Evolutionary conservation across 2,113 vertebrate species (phyloP), one percentile per base, ranked within the genome.

Genomic region (Natator depressus): DNA sequence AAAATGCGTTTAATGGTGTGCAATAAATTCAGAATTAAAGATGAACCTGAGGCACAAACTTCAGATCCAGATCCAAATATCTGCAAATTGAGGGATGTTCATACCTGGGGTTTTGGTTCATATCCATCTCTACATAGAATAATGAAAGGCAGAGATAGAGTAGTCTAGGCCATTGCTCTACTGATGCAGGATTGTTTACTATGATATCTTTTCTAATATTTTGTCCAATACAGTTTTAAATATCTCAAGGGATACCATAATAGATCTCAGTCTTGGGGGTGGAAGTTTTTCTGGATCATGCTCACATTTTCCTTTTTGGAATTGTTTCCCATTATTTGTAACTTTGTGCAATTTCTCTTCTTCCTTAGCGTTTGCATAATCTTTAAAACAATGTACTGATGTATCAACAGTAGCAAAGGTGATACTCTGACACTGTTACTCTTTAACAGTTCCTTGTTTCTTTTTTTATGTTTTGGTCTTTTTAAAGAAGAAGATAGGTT

Each of bases 381-480:
- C 88, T 82, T 57, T 11, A 1, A 59, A 47, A 54, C 51, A 11
- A 83, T 35, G 10, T 2, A 69, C 2, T 0, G 54, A 38, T 49
- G 50, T 69, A 24, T 65, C 53, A 29, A 42, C 0, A 1, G 54
- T 84, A 87, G 80, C 83, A 75, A 47, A 54, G 81, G 65, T 62
- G 78, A 53, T 69, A 82, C 46, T 51, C 17, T 1, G 88, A 22
- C 62, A 47, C 79, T 42, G 13, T 78, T 65, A 9, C 7, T 84
- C 38, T 16, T 47, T 83, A 51, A 29, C 25, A 5, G 1, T 0
- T n/a, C 92, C 59, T 8, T 80, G 65, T 65, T 22, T 0, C 0
- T 31, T 87, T 92, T 92, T 89, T 25, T 46, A 4, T 82, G 55
- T 10, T 96, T 80, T 83, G 12, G 46, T 91, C 50, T 76, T 85